These are phyloP conservation scores for Fratercula arctica DNA, from an alignment of 2,797 vertebrate species.

Conservation along the genomic window DNA sequence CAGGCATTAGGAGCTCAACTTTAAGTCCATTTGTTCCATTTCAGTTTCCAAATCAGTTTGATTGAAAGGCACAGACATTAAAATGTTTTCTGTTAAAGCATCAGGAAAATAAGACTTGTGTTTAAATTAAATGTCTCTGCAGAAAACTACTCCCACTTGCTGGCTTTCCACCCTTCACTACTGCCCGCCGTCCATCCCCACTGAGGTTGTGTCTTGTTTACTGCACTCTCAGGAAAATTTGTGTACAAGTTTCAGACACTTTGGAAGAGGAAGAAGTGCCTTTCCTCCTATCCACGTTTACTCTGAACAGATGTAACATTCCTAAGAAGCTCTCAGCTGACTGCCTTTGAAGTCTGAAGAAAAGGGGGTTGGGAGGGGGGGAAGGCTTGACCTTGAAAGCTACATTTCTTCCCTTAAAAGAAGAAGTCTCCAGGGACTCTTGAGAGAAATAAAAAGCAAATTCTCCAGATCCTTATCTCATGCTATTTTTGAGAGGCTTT, in stretches of 20 bases:
- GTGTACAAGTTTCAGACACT: not conserved
- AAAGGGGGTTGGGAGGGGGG: not conserved
- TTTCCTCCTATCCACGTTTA: not conserved
- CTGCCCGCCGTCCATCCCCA: fast-evolving
- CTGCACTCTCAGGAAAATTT: not conserved
- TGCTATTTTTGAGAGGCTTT: constrained; percentile 60
- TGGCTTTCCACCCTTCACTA: not conserved
- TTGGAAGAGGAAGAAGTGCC: not conserved
- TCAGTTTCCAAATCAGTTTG: not conserved
- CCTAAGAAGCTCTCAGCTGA: constrained; percentile 42
- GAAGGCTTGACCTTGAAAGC: constrained; percentile 34
- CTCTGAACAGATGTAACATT: constrained; percentile 46
- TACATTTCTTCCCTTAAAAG: constrained; percentile 63
- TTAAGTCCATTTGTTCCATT: not conserved
- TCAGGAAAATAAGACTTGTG: not conserved
- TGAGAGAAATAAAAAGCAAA: constrained; percentile 54
- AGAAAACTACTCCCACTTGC: not conserved
- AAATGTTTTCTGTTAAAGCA: not conserved
- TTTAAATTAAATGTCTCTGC: not conserved
- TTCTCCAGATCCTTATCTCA: constrained; percentile 61
- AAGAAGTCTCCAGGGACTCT: constrained; percentile 31
- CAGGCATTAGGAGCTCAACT: not conserved
- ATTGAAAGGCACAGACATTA: not conserved
- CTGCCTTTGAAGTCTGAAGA: constrained; percentile 61
- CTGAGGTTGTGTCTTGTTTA: not conserved